phyloP scores from a whole-genome alignment of 1,140 invertebrate genomes.

The Eurosta solidaginis region DNA sequence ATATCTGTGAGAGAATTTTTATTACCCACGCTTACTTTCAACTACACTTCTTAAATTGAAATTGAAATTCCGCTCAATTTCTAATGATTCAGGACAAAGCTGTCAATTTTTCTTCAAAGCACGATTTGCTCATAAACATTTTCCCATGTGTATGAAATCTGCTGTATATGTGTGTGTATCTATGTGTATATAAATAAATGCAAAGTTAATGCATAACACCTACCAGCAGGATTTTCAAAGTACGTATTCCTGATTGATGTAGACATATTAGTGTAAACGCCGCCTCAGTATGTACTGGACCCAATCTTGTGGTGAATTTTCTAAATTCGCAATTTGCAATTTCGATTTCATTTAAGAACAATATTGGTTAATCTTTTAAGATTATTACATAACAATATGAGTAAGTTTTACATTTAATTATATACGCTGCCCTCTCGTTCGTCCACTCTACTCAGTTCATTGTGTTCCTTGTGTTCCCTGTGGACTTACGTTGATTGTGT shows the following conservation, averaged over 20 bases:
- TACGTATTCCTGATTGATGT: neutral
- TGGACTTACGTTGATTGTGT: neutral
- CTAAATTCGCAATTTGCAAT: slow-evolving; percentile 2
- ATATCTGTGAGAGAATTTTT: slow-evolving; percentile 30
- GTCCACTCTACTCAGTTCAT: no score
- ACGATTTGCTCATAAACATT: slow-evolving; percentile 27
- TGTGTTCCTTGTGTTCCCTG: neutral
- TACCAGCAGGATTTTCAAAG: neutral
- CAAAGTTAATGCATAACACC: neutral
- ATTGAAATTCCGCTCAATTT: slow-evolving; percentile 19
- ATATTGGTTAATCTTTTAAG: slow-evolving; percentile 19
- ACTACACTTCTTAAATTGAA: neutral
- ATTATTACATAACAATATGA: slow-evolving; percentile 15
- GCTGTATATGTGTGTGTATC: no score
- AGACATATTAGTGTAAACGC: no score
- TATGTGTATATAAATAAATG: neutral
- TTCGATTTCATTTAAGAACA: neutral
- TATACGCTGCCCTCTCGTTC: neutral
- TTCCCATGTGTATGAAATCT: slow-evolving; percentile 8
- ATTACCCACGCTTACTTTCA: neutral
- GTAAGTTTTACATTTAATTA: slow-evolving; percentile 20
- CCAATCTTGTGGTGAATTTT: neutral
- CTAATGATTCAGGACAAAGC: neutral
- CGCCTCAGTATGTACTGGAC: no score
- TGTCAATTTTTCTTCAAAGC: neutral